A percentile compares a stretch with the other conserved stretches of the same genome.
Conservation (phyloP, 2,113 vertebrate species). For the Apteryx mantelli region DNA sequence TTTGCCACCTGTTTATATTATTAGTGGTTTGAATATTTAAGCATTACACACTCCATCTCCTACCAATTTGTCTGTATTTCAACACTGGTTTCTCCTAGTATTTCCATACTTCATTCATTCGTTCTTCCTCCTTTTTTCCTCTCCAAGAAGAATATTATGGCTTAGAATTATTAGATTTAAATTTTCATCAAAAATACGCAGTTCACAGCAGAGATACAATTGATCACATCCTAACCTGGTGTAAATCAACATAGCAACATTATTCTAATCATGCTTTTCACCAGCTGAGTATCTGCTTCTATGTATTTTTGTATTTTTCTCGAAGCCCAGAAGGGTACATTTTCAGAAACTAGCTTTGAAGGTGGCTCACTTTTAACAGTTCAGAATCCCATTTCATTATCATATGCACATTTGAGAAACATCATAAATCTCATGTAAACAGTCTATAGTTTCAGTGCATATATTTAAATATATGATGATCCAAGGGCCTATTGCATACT, state of each 20-base stretch:
- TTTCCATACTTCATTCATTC: background rate
- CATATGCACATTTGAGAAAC: background rate
- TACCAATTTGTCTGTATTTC: slow-evolving; percentile 1
- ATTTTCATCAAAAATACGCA: slow-evolving; percentile 20
- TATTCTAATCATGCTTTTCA: slow-evolving; percentile 13
- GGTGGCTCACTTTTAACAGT: background rate
- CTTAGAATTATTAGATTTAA: background rate
- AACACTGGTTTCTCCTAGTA: background rate
- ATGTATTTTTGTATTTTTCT: background rate
- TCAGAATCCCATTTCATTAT: background rate
- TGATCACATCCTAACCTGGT: slow-evolving; percentile 40
- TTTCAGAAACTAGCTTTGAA: slow-evolving; percentile 9
- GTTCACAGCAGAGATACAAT: slow-evolving; percentile 42
- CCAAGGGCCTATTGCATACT: background rate
- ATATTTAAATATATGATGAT: slow-evolving; percentile 30
- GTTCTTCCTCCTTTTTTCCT: background rate
- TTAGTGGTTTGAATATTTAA: slow-evolving; percentile 62
- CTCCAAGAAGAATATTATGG: background rate
- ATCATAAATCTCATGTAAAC: slow-evolving; percentile 24
- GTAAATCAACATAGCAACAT: slow-evolving; percentile 32
- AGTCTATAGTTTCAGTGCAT: background rate
- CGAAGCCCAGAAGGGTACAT: background rate
- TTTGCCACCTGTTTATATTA: slow-evolving; percentile 63
- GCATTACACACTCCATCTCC: slow-evolving; percentile 46
- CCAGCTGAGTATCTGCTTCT: slow-evolving; percentile 10